Evolutionary conservation across 2,888 invertebrate genomes (phyloP).

Genomic region (Barypeithes pellucidus): DNA sequence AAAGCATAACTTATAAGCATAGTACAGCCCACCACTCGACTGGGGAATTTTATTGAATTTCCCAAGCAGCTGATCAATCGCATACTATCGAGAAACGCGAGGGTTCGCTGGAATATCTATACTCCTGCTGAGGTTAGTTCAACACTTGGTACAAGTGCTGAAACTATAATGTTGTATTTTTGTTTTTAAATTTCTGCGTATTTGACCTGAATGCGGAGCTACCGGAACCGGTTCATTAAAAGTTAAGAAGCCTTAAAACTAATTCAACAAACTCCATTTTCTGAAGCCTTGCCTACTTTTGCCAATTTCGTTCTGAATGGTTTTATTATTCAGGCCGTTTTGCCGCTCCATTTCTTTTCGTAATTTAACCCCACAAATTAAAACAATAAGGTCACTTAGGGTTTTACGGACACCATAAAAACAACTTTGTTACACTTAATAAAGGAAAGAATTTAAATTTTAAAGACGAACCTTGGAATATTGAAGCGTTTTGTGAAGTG

Average conservation of each 20-base stretch:
- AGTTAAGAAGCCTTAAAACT: neutral
- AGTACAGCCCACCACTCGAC: no score
- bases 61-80: no score
- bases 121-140: no score
- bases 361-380: conserved; percentile 5
- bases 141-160: no score
- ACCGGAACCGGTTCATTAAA: no score
- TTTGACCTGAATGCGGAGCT: no score
- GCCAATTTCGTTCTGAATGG: conserved; percentile 1
- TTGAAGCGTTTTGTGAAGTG: neutral
- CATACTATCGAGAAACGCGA: no score
- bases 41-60: no score
- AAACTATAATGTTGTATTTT: no score
- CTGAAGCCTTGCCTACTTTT: neutral
- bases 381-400: neutral
- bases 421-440: conserved; percentile 5
- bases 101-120: no score
- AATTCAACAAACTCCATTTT: neutral
- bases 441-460: neutral
- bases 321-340: conserved; percentile 2
- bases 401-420: conserved; percentile 5
- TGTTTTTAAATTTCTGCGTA: no score
- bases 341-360: conserved; percentile 2
- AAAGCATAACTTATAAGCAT: no score
- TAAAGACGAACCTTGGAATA: neutral